Evolutionary conservation across 1,140 invertebrate genomes (phyloP), one percentile per base, ranked within the genome.

Genomic region (Sycobia sp.): DNA sequence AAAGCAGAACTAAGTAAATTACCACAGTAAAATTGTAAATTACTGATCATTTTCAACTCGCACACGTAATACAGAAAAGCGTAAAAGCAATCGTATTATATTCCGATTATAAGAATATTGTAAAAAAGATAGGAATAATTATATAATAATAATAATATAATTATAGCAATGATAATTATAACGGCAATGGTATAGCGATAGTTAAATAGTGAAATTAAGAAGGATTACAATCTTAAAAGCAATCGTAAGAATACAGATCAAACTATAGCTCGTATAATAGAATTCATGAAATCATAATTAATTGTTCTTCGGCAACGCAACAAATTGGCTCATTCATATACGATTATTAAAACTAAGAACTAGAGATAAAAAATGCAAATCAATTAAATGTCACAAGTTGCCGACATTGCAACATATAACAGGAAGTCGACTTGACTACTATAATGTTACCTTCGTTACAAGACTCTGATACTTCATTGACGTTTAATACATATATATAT

Each of bases 401-500:
- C n/a, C n/a, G n/a, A n/a, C n/a, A n/a, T n/a, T n/a, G n/a, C n/a
- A n/a, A n/a, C n/a, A n/a, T n/a, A n/a, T n/a, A n/a, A n/a, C n/a
- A n/a, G n/a, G n/a, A n/a, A n/a, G n/a, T n/a, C n/a, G n/a, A n/a
- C n/a, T n/a, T n/a, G n/a, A n/a, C n/a, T n/a, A n/a, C n/a, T n/a
- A n/a, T n/a, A n/a, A n/a, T n/a, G n/a, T n/a, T n/a, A n/a, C n/a
- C n/a, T n/a, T n/a, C n/a, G n/a, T n/a, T n/a, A n/a, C n/a, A n/a
- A n/a, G n/a, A n/a, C n/a, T n/a, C n/a, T n/a, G n/a, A n/a, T n/a
- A n/a, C n/a, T n/a, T n/a, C n/a, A n/a, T n/a, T n/a, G n/a, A n/a
- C n/a, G n/a, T n/a, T n/a, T n/a, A 32, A n/a, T 64, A 67, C 67
- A 66, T 66, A 68, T 66, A 62, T 68, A 67, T 72, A 72, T 68